Conservation (phyloP, 2,888 invertebrate species). For the Epinotia demarniana region DNA sequence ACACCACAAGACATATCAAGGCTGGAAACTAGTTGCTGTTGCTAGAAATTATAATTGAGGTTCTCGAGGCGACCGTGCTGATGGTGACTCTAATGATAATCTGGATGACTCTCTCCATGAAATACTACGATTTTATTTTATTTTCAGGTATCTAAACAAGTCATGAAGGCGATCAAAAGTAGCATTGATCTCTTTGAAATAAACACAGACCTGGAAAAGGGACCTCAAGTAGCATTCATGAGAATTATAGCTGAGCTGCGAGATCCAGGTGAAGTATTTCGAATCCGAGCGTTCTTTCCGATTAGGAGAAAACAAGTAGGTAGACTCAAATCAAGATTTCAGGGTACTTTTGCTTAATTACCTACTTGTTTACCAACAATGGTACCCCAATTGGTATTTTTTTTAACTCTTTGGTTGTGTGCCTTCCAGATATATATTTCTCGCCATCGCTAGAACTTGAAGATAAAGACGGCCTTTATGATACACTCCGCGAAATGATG, state of each 20-base stretch:
- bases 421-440: constrained; percentile 85
- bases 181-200: constrained; percentile 85
- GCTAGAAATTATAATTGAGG: no score
- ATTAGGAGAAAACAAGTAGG: no score
- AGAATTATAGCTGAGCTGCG: constrained; percentile 90
- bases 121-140: neutral
- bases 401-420: neutral
- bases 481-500: constrained; percentile 87
- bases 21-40: no score
- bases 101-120: no score
- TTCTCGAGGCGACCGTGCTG: no score
- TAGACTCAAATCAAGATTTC: neutral
- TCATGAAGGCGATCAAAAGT: constrained; percentile 74
- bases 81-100: no score
- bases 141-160: constrained; percentile 70
- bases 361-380: neutral
- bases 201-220: constrained; percentile 85
- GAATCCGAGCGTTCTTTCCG: neutral
- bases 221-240: constrained; percentile 88
- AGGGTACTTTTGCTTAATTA: no score
- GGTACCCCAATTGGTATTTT: neutral
- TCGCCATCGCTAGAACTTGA: constrained; percentile 89
- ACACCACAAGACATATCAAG: no score
- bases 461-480: constrained; percentile 87
- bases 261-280: constrained; percentile 83